These are phyloP conservation scores for Halichondria panicea DNA, from an alignment of 37 sponge, comb jelly and placozoan genomes.

Conservation along the genomic window DNA sequence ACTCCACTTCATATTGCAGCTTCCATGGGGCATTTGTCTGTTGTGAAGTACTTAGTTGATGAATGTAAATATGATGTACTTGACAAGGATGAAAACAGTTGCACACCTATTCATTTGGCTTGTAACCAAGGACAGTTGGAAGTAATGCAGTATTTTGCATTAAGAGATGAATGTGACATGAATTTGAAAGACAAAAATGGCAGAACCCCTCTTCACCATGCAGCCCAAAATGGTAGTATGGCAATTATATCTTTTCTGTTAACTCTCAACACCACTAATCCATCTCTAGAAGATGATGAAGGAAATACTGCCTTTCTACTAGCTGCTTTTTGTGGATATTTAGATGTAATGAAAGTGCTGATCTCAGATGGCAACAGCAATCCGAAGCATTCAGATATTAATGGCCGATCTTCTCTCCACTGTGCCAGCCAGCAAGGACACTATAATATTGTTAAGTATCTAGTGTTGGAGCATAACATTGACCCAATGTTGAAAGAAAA, in stretches of 20 bases:
- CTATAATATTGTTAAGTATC: conserved; percentile 6
- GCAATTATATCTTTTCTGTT: conserved; percentile 20
- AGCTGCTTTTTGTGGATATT: conserved; percentile 23
- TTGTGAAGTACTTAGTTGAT: conserved; percentile 45
- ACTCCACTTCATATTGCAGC: conserved; percentile 62
- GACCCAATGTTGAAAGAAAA: not conserved
- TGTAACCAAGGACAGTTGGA: conserved; percentile 14
- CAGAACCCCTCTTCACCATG: conserved; percentile 16
- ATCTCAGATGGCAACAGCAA: not conserved
- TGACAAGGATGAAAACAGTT: conserved; percentile 23
- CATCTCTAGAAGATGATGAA: not conserved
- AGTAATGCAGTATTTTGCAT: not conserved
- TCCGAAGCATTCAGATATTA: not conserved
- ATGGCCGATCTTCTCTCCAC: conserved; percentile 25
- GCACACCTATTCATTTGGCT: conserved; percentile 70
- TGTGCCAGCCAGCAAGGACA: conserved; percentile 17
- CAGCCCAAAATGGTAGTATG: conserved; percentile 1
- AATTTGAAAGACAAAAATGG: not conserved
- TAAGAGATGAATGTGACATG: not conserved
- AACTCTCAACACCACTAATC: not conserved
- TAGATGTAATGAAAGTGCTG: conserved; percentile 22
- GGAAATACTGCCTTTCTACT: conserved; percentile 13
- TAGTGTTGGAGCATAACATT: conserved; percentile 10
- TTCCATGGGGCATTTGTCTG: conserved; percentile 54
- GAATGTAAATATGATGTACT: conserved; percentile 4